Conservation (phyloP, 2,888 invertebrate species). For the Caenorhabditis imperialis region DNA sequence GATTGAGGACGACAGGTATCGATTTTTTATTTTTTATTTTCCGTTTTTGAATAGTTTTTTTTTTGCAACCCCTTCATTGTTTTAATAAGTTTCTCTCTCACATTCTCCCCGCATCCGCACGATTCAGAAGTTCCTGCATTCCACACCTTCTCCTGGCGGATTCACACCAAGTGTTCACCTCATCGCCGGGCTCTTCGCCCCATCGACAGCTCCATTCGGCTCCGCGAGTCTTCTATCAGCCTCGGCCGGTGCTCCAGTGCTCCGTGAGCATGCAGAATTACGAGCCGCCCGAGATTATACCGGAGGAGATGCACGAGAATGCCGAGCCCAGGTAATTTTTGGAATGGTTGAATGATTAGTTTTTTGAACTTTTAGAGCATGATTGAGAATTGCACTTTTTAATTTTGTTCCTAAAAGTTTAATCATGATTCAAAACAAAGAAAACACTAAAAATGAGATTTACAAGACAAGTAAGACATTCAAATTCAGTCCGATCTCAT, state of each 20-base stretch:
- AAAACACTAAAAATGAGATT: too few relatives aligned
- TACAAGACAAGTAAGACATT: too few relatives aligned
- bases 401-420: too few relatives aligned
- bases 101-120: constrained; percentile 11
- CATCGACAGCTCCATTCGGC: constrained; percentile 40
- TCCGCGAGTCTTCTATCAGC: constrained; percentile 33
- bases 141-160: constrained; percentile 44
- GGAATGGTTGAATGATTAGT: not conserved
- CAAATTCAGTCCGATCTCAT: constrained; percentile 51
- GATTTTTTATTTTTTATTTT: not conserved
- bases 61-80: constrained; percentile 19
- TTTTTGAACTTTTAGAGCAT: not conserved
- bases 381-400: constrained; percentile 6
- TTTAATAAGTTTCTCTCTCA: constrained; percentile 13
- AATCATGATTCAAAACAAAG: too few relatives aligned
- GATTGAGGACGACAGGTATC: constrained; percentile 28
- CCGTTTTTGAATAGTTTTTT: not conserved
- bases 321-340: constrained; percentile 24
- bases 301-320: constrained; percentile 39
- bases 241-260: constrained; percentile 19
- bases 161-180: constrained; percentile 31
- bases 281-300: constrained; percentile 39
- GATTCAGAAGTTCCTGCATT: constrained; percentile 49
- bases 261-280: constrained; percentile 26
- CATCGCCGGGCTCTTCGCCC: constrained; percentile 4